Conservation (phyloP, 2,888 invertebrate genomes). For the Archaeoteleia sp. region DNA sequence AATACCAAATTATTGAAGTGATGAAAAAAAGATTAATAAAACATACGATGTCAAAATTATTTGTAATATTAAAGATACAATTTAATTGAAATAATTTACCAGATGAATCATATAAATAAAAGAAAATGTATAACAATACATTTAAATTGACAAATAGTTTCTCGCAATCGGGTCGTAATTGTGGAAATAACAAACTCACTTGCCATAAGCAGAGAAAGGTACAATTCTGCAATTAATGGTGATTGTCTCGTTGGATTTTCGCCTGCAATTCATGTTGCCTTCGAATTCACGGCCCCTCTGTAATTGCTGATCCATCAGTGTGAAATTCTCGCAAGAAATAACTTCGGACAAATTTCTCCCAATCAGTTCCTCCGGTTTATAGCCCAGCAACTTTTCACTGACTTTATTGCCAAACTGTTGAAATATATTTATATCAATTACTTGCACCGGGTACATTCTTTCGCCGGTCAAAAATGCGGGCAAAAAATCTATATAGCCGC, state of each 20-base stretch:
- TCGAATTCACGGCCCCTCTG: conserved; percentile 85
- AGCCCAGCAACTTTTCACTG: conserved; percentile 88
- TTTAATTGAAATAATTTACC: no score
- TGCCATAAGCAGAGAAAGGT: conserved; percentile 82
- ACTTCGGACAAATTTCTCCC: conserved; percentile 79
- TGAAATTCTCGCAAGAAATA: conserved; percentile 76
- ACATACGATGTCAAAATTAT: no score
- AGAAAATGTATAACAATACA: no score
- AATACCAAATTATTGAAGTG: no score
- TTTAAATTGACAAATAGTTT: no score
- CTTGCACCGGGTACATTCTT: neutral
- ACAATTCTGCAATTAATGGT: conserved; percentile 87
- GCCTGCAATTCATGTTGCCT: conserved; percentile 82
- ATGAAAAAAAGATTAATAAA: no score
- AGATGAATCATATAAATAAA: no score
- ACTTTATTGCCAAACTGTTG: conserved; percentile 90
- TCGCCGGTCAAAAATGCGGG: no score
- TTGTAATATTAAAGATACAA: no score
- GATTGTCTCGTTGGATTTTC: conserved; percentile 87
- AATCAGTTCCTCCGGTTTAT: conserved; percentile 79
- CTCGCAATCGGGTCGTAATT: conserved; percentile 1
- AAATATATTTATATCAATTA: conserved; percentile 9
- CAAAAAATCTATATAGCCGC: no score
- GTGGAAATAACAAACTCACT: conserved; percentile 71
- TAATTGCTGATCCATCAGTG: conserved; percentile 79